phyloP scores from a whole-genome alignment of 1,140 invertebrate genomes.

The Ephestia elutella region DNA sequence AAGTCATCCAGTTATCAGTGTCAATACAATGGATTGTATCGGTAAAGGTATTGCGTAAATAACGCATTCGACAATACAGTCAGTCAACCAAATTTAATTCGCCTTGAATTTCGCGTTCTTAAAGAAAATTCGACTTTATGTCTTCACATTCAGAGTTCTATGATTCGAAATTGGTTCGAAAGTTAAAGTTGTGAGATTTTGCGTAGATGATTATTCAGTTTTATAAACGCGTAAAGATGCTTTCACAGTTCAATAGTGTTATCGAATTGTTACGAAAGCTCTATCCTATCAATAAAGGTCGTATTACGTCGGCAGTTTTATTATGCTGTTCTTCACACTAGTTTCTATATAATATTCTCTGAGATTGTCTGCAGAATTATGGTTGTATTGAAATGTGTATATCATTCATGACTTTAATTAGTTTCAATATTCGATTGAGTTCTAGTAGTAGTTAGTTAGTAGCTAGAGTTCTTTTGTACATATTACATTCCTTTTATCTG shows the following conservation, averaged over 20 bases:
- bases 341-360: conserved; percentile 1
- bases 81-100: conserved; percentile 19
- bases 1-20: conserved; percentile 22
- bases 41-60: conserved; percentile 4
- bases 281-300: conserved; percentile 13
- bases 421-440: neutral
- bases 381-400: neutral
- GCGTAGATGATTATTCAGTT: conserved; percentile 18
- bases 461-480: too few species aligned
- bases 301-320: conserved; percentile 7
- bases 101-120: conserved; percentile 3
- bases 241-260: conserved; percentile 27
- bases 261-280: conserved; percentile 23
- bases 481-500: too few species aligned
- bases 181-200: neutral
- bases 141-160: neutral
- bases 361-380: neutral
- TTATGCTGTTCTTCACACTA: conserved; percentile 3
- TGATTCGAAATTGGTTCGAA: neutral
- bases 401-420: neutral
- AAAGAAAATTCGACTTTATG: neutral
- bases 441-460: too few species aligned
- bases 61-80: neutral
- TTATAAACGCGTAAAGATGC: conserved; percentile 16
- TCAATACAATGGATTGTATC: conserved; percentile 4